Evolutionary conservation across 1,140 invertebrate species (phyloP), one percentile per base, ranked within the genome.

Genomic region (Drosophila mojavensis): DNA sequence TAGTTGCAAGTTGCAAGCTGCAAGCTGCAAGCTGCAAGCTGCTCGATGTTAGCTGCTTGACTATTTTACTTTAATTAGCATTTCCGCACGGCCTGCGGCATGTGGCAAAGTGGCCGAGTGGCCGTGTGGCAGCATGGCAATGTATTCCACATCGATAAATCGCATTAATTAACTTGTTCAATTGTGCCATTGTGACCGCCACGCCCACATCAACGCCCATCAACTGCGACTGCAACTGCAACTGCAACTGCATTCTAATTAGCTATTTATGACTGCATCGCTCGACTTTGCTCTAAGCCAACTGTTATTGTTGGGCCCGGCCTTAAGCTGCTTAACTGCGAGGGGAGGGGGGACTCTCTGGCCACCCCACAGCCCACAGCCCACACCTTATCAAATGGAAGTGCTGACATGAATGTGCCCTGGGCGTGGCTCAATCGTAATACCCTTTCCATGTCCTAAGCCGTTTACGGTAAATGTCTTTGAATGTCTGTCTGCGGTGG

Each of bases 101-200:
- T 20, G 45, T 17, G 26, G n/a, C 41, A 13, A 45, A 39, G 36
- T 39, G 36, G 36, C 43, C 1, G 2, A 1, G 0, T 2, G 20
- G 20, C 33, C 33, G 28, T 2, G 28, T 20, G 20, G 20, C 20
- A 24, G 20, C 20, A 24, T 24, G 20, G 20, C 20, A 24, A 33
- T 9, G 9, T 33, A 88, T 88, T 88, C 63, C 84, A 73, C 80
- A 89, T 83, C 83, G 83, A 88, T 88, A 88, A 88, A 88, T 88
- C 83, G 76, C 80, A 88, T 80, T 88, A 88, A 88, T 88, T 89
- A 89, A 88, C 84, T 82, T 88, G 83, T 88, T 88, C 80, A 79
- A 65, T 79, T 78, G 71, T 78, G 71, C 75, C 59, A 69, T 48
- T 59, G 64, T 59, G 64, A 17, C 43, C n/a, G 66, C 66, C 82